A percentile compares a stretch with the other conserved stretches of the same genome.
Conservation (phyloP, 2,888 invertebrate genomes). For the Trichacis sp. region DNA sequence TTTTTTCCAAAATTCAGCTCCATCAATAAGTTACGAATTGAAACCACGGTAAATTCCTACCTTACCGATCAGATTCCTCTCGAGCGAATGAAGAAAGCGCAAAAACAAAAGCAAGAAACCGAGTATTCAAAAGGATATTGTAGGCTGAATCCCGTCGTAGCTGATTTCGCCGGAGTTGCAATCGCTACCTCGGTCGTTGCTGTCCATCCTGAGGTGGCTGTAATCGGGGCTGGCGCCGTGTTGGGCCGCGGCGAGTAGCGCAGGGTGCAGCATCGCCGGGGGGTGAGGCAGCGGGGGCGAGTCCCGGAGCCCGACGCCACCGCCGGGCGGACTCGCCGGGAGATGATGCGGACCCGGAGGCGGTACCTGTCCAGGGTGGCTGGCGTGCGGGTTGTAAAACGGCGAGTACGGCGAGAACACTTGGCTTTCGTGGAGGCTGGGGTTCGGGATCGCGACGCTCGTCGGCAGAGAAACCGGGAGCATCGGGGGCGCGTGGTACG, state of each 20-base stretch:
- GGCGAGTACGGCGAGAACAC: constrained; percentile 93
- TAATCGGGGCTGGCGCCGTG: constrained; percentile 87
- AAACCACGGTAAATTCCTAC: too few species aligned
- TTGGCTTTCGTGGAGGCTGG: constrained; percentile 93
- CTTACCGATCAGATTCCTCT: too few species aligned
- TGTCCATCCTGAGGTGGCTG: constrained; percentile 82
- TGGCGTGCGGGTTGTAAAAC: constrained; percentile 77
- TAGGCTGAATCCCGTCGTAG: constrained; percentile 93
- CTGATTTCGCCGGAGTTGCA: constrained; percentile 92
- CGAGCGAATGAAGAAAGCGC: too few species aligned
- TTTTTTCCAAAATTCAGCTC: too few species aligned
- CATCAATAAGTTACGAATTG: too few species aligned
- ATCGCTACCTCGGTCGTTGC: constrained; percentile 88
- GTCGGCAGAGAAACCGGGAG: constrained; percentile 91
- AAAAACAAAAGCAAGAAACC: constrained; percentile 16
- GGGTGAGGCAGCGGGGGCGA: constrained; percentile 86
- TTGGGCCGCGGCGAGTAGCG: constrained; percentile 85
- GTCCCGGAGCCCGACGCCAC: constrained; percentile 79
- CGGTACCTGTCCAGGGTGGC: constrained; percentile 66
- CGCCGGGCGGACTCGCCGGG: constrained; percentile 75
- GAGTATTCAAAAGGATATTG: constrained; percentile 89
- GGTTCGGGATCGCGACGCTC: constrained; percentile 96
- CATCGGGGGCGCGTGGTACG: constrained; percentile 84
- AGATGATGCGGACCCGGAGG: constrained; percentile 66
- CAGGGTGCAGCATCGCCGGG: constrained; percentile 87